Evolutionary conservation across 2,888 invertebrate species (phyloP).

Genomic region (Cenopis cana): DNA sequence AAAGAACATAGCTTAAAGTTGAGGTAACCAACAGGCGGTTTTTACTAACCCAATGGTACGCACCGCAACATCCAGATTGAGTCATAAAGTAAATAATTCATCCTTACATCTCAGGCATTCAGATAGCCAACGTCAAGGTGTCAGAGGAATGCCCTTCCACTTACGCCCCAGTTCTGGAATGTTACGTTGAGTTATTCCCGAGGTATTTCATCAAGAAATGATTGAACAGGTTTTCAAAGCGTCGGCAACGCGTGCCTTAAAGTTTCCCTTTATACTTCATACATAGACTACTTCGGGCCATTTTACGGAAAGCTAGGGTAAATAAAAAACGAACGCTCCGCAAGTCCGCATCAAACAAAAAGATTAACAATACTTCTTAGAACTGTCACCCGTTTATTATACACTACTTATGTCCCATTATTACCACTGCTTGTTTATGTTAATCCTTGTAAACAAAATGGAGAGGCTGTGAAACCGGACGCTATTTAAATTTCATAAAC

Average conservation of each 20-base stretch:
- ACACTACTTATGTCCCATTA: not conserved
- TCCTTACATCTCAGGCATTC: not conserved
- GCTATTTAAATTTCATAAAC: constrained; percentile 9
- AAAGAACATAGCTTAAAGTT: too few species aligned
- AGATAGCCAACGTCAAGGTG: not conserved
- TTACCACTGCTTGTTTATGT: constrained; percentile 3
- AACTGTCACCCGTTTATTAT: not conserved
- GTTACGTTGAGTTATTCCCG: not conserved
- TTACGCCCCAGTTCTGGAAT: constrained; percentile 1
- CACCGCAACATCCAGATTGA: too few species aligned
- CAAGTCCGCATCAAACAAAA: not conserved
- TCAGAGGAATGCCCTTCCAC: not conserved
- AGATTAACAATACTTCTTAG: not conserved
- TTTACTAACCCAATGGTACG: too few species aligned
- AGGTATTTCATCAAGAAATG: not conserved
- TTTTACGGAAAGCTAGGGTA: not conserved
- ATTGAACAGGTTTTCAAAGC: constrained; percentile 1
- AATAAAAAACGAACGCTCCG: not conserved
- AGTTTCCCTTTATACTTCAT: not conserved
- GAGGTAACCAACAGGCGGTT: too few species aligned
- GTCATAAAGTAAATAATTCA: not conserved
- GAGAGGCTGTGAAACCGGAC: constrained; percentile 15
- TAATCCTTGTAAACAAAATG: constrained; percentile 11
- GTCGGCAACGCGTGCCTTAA: not conserved
- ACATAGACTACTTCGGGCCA: not conserved